phyloP scores from a whole-genome alignment of 2,888 invertebrate genomes.

The Sesia bembeciformis region DNA sequence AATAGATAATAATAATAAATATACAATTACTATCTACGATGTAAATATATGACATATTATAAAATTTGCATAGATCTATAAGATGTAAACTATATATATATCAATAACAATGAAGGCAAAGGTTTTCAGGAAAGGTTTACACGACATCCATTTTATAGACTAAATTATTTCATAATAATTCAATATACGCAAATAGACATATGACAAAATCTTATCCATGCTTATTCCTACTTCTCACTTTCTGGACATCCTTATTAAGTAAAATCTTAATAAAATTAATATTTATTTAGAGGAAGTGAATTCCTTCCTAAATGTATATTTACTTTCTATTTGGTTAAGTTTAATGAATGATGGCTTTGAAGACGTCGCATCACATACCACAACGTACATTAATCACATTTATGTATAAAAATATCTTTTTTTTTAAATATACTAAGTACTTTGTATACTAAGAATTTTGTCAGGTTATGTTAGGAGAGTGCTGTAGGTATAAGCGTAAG shows the following conservation, averaged over 20 bases:
- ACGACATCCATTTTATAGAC: slow-evolving; percentile 20
- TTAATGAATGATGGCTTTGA: too few species aligned
- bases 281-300: too few species aligned
- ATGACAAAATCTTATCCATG: slow-evolving; percentile 4
- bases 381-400: too few species aligned
- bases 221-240: slow-evolving; percentile 25
- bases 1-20: neutral
- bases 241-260: slow-evolving; percentile 36
- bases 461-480: too few species aligned
- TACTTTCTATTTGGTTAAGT: too few species aligned
- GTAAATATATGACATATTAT: slow-evolving; percentile 1
- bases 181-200: slow-evolving; percentile 2
- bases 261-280: neutral
- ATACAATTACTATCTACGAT: neutral
- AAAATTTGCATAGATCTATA: slow-evolving; percentile 5
- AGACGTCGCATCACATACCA: too few species aligned
- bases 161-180: slow-evolving; percentile 6
- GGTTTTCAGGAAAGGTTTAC: slow-evolving; percentile 33
- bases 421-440: too few species aligned
- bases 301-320: too few species aligned
- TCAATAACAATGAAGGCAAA: slow-evolving; percentile 34
- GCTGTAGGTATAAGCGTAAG: too few species aligned
- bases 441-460: too few species aligned
- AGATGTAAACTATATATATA: slow-evolving; percentile 12
- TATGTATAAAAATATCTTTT: too few species aligned